Evolutionary conservation across 1,140 invertebrate genomes (phyloP), one percentile per base, ranked within the genome.

Genomic region (Drosophila mayri): DNA sequence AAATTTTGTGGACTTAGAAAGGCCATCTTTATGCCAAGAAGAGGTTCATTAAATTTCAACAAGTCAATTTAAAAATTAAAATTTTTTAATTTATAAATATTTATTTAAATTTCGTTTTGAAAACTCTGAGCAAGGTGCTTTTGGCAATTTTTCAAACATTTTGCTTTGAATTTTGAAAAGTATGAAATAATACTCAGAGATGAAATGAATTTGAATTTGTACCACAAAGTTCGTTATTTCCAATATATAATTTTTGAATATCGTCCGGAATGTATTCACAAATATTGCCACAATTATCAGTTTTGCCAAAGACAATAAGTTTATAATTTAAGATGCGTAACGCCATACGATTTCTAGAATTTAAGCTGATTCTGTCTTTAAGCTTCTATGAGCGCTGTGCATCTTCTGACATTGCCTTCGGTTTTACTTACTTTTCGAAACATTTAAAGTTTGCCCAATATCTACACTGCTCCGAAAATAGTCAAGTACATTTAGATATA

Each of bases 401-500:
- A 28, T 28, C 25, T 10, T 11, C 5, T 11, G 2, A 5, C 2
- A 28, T 18, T 18, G 47, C 25, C 16, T 30, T 49, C 18, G 9
- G 47, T 12, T 32, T 50, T 11, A 50, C 25, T 32, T 4, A 50
- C 28, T 12, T 10, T 18, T 3, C 20, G 32, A 54, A 44, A 20
- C 10, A 10, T 22, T 9, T 10, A 16, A 37, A 22, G 18, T 22
- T 22, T 50, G 47, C 25, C 47, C 47, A 30, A n/a, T 6, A n/a
- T n/a, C 25, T 49, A 28, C 10, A 35, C 61, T 11, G 47, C 62
- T 41, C 14, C 16, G 35, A 32, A 50, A 50, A 37, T 28, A 30
- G 37, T 40, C 8, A 43, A 54, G 30, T 32, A 68, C 18, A 40
- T 47, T 30, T 61, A 22, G n/a, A 49, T 73, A 52, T 35, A 49